Evolutionary conservation across 2,113 vertebrate genomes (phyloP).

Genomic region (Morone saxatilis): DNA sequence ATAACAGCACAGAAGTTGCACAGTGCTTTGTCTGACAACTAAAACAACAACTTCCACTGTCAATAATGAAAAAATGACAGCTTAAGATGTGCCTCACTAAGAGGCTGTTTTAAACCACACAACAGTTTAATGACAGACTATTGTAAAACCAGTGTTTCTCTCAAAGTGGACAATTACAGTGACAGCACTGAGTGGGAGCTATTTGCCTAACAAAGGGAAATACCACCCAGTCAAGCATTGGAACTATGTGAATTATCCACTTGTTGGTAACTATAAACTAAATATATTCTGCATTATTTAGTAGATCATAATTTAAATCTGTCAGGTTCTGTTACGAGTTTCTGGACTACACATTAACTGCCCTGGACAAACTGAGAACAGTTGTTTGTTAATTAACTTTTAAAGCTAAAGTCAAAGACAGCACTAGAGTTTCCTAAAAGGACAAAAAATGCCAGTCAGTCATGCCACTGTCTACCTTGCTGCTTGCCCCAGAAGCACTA

Average conservation of each 20-base stretch:
- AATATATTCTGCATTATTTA: neutral
- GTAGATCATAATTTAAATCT: neutral
- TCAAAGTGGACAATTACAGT: slow-evolving; percentile 52
- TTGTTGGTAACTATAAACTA: neutral
- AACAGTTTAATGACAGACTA: slow-evolving; percentile 54
- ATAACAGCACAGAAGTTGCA: slow-evolving; percentile 10
- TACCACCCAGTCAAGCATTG: slow-evolving; percentile 31
- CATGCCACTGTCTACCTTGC: slow-evolving; percentile 76
- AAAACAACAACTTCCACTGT: slow-evolving; percentile 53
- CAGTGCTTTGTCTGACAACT: slow-evolving; percentile 32
- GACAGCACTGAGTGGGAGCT: slow-evolving; percentile 38
- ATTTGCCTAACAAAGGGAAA: slow-evolving; percentile 37
- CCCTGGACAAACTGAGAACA: neutral
- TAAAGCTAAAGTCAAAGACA: neutral
- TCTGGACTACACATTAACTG: slow-evolving; percentile 45
- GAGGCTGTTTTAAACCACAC: slow-evolving; percentile 38
- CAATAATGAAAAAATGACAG: slow-evolving; percentile 58
- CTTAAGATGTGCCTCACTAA: slow-evolving; percentile 24
- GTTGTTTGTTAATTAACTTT: slow-evolving; percentile 47
- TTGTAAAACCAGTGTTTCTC: slow-evolving; percentile 42
- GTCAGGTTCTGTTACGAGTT: neutral
- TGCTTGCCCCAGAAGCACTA: slow-evolving; percentile 53
- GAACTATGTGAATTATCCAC: neutral
- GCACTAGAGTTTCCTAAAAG: slow-evolving; percentile 8
- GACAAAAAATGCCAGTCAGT: slow-evolving; percentile 19